Evolutionary conservation across 2,888 invertebrate genomes (phyloP), one percentile per base, ranked within the genome.

Genomic region (Hemaris fuciformis): DNA sequence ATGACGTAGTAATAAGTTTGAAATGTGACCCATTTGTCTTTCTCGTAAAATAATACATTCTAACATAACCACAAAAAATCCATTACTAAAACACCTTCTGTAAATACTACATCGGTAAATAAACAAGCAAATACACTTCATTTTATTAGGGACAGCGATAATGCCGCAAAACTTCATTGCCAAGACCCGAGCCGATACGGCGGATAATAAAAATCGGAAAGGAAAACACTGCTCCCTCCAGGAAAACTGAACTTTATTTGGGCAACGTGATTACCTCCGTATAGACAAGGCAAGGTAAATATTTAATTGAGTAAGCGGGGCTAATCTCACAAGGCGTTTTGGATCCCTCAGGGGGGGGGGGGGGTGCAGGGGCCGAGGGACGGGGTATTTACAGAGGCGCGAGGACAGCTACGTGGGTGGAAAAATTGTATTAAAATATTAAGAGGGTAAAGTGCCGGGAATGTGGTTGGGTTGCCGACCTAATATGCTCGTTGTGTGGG

Each of bases 311-410:
- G 70, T 73, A 71, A 73, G 70, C 73, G 71, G 73, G 73, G 74
- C 74, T 77, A 79, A 77, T 81, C 78, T 81, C 74, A 71, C 66
- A 66, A 77, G 74, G 73, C 74, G 72, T 71, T 76, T 74, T 71
- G 75, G 71, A 71, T 66, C 70, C 64, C 68, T 62, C 66, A 66
- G 53, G 20, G 18, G 69, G 64, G 68, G 62, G 18, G 3, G 60
- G 69, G 64, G 68, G 62, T 18, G 3, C 60, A 13, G 25, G 38
- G 60, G 13, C 18, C 34, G 34, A 69, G 74, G 45, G 22, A 22
- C 80, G 76, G 71, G 77, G 78, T 81, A 81, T 81, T 80, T 79
- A 81, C 80, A 74, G 68, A 79, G 79, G 53, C 31, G 53, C 15
- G 53, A 31, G 53, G 53, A 53, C 53, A 53, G 53, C n/a, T 27